Base-by-base conservation (phyloP, 2,888 invertebrate species). In the Parnassius orleans region DNA sequence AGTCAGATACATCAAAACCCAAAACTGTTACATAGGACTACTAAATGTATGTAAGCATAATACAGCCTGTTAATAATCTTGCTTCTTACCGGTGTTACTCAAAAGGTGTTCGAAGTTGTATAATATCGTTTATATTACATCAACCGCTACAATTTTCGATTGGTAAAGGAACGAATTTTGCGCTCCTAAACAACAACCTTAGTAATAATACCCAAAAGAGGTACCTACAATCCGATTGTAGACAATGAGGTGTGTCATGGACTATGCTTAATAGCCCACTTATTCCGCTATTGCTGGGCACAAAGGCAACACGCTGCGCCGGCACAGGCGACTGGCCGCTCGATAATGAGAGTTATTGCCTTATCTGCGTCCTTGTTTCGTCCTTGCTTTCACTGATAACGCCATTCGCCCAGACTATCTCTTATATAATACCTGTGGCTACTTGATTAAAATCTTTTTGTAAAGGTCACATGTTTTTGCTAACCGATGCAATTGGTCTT, bases 301-400 rank as follows among this genome's bases (percentile, higher is more conserved):
- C 71, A 68, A 67, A 73, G 72, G 73, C 66, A 59, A 56, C 59
- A 63, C 59, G 63, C 59, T 65, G 75, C 78, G 75, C 76, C 70
- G 71, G 72, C 72, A 72, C 77, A 50, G 61, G 68, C 66, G 68
- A 66, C 63, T 66, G 70, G 69, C 75, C 81, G 78, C 74, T 76
- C 79, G 75, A 78, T 84, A 86, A 87, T 86, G 76, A 81, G 80
- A 77, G 75, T 83, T 86, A 86, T 88, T 85, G 83, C 80, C 74
- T 82, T 86, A 86, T 83, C 84, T 70, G 72, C 73, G 85, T 86
- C 89, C 87, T 89, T 87, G 83, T 77, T 76, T 66, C 79, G 89
- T 86, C 89, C 88, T 90, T 88, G 86, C 89, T 89, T 90, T 90
- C 88, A 88, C 87, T 90, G 90, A 90, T 90, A 90, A 87, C 84